Base-by-base conservation (phyloP, 2,797 vertebrate genomes). In the Syngnathus acus region DNA sequence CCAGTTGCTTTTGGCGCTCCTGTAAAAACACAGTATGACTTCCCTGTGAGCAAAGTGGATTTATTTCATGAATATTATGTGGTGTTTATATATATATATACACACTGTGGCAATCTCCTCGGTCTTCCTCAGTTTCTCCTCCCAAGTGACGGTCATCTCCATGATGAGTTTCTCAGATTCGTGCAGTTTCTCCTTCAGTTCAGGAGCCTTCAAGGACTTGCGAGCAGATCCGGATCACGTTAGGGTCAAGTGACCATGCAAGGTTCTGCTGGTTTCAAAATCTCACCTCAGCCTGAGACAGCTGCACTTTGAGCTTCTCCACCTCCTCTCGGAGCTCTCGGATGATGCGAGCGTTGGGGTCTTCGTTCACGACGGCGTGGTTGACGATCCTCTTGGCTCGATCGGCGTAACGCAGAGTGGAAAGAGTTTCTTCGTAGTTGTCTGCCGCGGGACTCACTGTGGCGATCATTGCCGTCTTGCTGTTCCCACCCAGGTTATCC, bases 401-500 rank as follows among this genome's bases (percentile, higher is more conserved):
- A 85, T 99, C 97, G 1, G 97, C 97, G 0, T 99, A 99, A 67
- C 97, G 92, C 42, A 99, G 84, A 0, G 97, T 99, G 68, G 95
- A 98, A 21, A 99, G 89, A 0, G 97, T 99, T 90, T 99, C 97
- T 83, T 99, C 97, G 0, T 99, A 99, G 86, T 98, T 99, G 82
- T 98, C 96, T 1, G 95, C 97, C 4, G 97, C 91, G 5, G 97
- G 97, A 78, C 97, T 99, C 69, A 99, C 94, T 1, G 97, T 98
- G 71, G 97, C 97, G 68, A 99, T 96, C 97, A 99, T 99, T 51
- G 95, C 94, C 2, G 97, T 99, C 86, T 98, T 97, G 86, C 96
- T 98, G 88, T 99, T 99, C 66, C 97, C 97, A 5, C 97, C 97
- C 26, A 99, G 89, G 79, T 98, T 99, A 82, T 99, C 97, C 97